Conservation (phyloP, 2,888 invertebrate genomes). For the Argyresthia goedartella region DNA sequence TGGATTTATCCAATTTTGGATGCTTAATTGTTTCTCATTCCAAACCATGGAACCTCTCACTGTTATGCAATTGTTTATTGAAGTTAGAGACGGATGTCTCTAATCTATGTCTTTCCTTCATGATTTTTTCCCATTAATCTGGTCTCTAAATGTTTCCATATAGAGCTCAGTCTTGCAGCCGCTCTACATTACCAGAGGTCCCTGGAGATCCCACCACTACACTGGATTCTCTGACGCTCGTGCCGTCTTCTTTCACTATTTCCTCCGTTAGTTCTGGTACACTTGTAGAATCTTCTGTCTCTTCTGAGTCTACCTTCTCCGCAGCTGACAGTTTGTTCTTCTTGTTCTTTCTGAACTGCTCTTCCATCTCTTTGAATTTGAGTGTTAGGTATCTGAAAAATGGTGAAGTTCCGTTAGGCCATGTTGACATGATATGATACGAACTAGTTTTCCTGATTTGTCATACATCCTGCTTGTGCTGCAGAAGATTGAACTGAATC, state of each 20-base stretch:
- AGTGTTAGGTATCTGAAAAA: slow-evolving; percentile 79
- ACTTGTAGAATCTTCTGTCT: slow-evolving; percentile 15
- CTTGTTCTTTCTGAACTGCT: slow-evolving; percentile 77
- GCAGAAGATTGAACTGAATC: too few relatives aligned
- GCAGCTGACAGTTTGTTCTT: slow-evolving; percentile 55
- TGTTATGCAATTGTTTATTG: too few relatives aligned
- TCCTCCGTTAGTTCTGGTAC: slow-evolving; percentile 12
- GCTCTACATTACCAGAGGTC: slow-evolving; percentile 51
- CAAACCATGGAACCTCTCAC: too few relatives aligned
- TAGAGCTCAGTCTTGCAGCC: slow-evolving; percentile 30
- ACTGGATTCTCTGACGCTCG: slow-evolving; percentile 36
- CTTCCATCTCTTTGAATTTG: slow-evolving; percentile 90
- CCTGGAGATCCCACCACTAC: slow-evolving; percentile 50
- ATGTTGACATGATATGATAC: too few relatives aligned
- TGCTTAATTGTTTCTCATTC: too few relatives aligned
- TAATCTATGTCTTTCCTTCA: too few relatives aligned
- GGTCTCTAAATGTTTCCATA: too few relatives aligned
- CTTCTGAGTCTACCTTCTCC: slow-evolving; percentile 30
- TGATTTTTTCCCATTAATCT: too few relatives aligned
- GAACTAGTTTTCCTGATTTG: too few relatives aligned
- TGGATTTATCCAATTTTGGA: too few relatives aligned
- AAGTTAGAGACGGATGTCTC: too few relatives aligned
- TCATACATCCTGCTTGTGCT: too few relatives aligned
- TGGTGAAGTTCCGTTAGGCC: neutral
- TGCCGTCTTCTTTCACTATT: slow-evolving; percentile 17